Conservation (phyloP, 2,797 vertebrate genomes). For the Spinus olivaceus region DNA sequence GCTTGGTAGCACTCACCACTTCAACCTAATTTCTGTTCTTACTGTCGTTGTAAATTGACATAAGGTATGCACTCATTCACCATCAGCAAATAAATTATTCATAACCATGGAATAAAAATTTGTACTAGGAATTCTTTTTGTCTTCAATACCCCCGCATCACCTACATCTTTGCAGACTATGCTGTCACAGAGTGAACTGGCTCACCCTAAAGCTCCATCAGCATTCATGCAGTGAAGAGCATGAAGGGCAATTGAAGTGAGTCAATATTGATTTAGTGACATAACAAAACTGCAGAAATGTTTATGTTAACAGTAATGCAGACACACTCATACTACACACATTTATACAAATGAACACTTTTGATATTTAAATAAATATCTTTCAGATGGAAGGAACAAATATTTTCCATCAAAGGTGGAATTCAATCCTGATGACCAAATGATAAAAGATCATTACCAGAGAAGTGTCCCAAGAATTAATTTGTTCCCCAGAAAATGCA, state of each 20-base stretch:
- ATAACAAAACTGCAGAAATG: conserved; percentile 40
- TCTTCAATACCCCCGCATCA: not conserved
- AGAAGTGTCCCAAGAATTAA: not conserved
- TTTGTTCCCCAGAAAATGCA: not conserved
- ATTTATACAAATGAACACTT: not conserved
- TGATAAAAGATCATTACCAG: not conserved
- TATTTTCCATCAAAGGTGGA: not conserved
- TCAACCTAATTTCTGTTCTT: not conserved
- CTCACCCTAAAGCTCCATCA: conserved; percentile 22
- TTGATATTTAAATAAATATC: not conserved
- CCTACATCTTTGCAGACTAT: conserved; percentile 6
- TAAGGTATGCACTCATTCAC: not conserved
- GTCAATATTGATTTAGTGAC: conserved; percentile 57
- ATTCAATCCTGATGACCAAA: not conserved
- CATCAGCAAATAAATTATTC: not conserved
- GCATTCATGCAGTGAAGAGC: conserved; percentile 29
- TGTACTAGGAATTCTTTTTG: not conserved
- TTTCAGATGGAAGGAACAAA: not conserved
- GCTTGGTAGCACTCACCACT: not conserved
- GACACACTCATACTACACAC: not conserved
- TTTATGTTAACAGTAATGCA: not conserved
- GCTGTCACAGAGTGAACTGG: not conserved
- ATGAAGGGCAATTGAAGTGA: conserved; percentile 43
- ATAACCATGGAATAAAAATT: not conserved
- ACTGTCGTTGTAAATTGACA: not conserved